phyloP scores from a whole-genome alignment of 2,888 invertebrate genomes.

The Anthophora plumipes region DNA sequence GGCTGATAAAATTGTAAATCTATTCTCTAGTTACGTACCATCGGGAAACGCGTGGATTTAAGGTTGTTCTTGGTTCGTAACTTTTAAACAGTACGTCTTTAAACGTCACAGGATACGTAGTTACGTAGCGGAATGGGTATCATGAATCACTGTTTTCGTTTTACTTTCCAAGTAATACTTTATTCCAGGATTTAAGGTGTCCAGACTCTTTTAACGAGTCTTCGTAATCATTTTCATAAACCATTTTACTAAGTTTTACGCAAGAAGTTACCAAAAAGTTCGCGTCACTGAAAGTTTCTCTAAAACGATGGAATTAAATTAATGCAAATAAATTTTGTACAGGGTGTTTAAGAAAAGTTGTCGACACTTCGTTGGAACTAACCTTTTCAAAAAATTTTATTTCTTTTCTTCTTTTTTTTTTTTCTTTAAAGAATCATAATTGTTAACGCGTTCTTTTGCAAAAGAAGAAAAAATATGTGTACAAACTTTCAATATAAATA shows the following conservation, averaged over 20 bases:
- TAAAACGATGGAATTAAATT: no score
- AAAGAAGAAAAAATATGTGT: no score
- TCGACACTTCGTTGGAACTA: no score
- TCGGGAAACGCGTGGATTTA: background rate
- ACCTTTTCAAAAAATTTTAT: no score
- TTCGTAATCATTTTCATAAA: background rate
- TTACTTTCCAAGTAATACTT: background rate
- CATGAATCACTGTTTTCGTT: slow-evolving; percentile 9
- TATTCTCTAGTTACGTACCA: background rate
- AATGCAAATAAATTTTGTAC: no score
- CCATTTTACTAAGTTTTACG: background rate
- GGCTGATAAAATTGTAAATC: slow-evolving; percentile 6
- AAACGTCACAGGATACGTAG: background rate
- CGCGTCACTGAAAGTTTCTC: no score
- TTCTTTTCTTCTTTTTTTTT: no score
- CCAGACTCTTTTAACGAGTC: background rate
- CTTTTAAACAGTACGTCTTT: slow-evolving; percentile 17
- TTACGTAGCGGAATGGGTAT: background rate
- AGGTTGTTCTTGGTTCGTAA: slow-evolving; percentile 3
- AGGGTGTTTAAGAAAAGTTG: no score
- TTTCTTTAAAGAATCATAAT: no score
- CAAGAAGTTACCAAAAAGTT: no score
- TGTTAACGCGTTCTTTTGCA: no score
- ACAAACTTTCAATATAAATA: no score
- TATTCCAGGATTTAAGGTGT: background rate